phyloP scores from a whole-genome alignment of 35 echinoderm and acorn worm species.

The Hemicentrotus pulcherrimus region DNA sequence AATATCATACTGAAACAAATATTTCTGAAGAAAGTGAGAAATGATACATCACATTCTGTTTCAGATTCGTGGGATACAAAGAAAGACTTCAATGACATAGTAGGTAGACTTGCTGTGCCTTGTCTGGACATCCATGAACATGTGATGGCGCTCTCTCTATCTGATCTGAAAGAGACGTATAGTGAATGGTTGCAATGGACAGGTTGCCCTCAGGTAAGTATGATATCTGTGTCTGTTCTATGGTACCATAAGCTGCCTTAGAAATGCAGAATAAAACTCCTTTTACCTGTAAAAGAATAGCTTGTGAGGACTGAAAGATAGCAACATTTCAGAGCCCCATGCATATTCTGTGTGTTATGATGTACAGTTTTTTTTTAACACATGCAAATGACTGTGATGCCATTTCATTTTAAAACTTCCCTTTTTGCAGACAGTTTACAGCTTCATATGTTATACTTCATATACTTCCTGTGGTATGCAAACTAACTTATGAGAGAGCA shows the following conservation, averaged over 20 bases:
- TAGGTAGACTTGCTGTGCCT: constrained; percentile 14
- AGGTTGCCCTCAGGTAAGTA: background rate
- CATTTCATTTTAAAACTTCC: no score
- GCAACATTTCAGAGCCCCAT: no score
- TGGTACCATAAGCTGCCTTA: no score
- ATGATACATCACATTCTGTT: background rate
- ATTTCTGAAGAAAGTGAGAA: background rate
- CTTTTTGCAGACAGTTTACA: no score
- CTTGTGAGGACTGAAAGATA: no score
- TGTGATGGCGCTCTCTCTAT: background rate
- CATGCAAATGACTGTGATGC: no score
- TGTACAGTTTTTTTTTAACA: no score
- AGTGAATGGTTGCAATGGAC: constrained; percentile 28
- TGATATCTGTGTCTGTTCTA: background rate
- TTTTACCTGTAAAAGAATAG: background rate
- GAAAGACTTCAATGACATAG: constrained; percentile 33
- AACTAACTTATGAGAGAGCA: no score
- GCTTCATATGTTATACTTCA: no score
- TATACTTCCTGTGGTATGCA: no score
- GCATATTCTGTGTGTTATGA: no score
- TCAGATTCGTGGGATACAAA: constrained; percentile 16
- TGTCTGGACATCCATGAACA: constrained; percentile 23
- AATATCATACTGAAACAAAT: no score
- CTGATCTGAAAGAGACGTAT: constrained; percentile 9
- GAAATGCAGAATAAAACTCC: background rate